These are phyloP conservation scores for Thereva unica DNA, from an alignment of 2,888 invertebrate genomes.

Conservation along the genomic window DNA sequence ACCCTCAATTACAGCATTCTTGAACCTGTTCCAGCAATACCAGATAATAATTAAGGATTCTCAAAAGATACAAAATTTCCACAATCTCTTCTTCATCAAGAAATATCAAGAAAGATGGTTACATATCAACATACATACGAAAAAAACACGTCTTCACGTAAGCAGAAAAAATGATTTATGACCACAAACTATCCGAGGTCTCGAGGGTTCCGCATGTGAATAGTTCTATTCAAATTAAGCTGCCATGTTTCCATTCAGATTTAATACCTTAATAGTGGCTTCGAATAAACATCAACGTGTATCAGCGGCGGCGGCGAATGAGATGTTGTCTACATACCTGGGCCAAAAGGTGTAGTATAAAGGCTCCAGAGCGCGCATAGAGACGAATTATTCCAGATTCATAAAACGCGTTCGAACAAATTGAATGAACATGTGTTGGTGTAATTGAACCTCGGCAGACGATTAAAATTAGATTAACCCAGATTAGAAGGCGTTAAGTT, in stretches of 20 bases:
- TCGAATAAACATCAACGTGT: slow-evolving; percentile 5
- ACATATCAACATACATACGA: background rate
- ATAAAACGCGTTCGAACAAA: background rate
- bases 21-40: no score
- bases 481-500: slow-evolving; percentile 35
- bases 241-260: background rate
- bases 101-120: background rate
- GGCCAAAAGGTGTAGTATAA: no score
- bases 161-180: slow-evolving; percentile 22
- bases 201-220: background rate
- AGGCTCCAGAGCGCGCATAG: no score
- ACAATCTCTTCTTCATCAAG: no score
- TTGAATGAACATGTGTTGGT: slow-evolving; percentile 21
- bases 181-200: background rate
- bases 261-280: slow-evolving; percentile 5
- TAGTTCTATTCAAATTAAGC: slow-evolving; percentile 31
- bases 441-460: slow-evolving; percentile 23
- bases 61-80: no score
- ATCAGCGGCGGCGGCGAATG: background rate
- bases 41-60: no score
- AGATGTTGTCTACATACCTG: no score
- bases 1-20: no score
- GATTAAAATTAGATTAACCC: slow-evolving; percentile 37
- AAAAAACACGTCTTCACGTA: background rate
- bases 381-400: no score